These are phyloP conservation scores for Diphyllodes magnificus DNA, from an alignment of 2,113 vertebrate genomes.

Conservation along the genomic window DNA sequence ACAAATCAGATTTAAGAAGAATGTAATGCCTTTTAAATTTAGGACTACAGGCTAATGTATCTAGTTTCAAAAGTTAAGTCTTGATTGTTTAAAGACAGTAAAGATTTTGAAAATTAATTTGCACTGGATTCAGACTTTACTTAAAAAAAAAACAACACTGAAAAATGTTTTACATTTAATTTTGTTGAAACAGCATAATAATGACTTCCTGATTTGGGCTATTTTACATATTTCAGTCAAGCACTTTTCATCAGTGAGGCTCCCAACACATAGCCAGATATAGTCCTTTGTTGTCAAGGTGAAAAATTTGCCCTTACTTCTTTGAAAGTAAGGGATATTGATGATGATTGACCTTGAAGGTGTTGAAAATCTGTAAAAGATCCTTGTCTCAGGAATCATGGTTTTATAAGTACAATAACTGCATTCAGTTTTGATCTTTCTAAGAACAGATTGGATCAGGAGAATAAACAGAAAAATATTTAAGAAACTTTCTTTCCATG, in stretches of 20 bases:
- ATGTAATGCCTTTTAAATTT: not conserved
- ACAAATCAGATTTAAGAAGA: not conserved
- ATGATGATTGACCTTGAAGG: not conserved
- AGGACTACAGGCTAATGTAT: not conserved
- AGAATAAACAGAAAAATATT: not conserved
- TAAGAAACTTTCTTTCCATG: not conserved
- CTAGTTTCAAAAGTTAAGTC: not conserved
- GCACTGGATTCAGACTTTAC: not conserved
- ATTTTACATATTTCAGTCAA: not conserved
- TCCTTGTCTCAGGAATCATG: not conserved
- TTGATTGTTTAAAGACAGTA: not conserved
- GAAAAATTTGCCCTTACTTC: not conserved
- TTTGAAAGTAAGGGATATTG: not conserved
- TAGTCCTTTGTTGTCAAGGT: not conserved
- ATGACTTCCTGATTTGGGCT: not conserved
- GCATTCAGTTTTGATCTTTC: not conserved
- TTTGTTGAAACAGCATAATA: not conserved
- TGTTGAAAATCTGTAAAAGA: not conserved
- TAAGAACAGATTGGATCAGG: not conserved
- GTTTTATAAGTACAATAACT: not conserved
- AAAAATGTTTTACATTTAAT: not conserved
- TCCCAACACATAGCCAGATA: not conserved
- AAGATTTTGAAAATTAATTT: not conserved
- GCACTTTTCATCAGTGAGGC: not conserved
- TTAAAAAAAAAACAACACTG: not conserved